Evolutionary conservation across 2,797 vertebrate genomes (phyloP).

Genomic region (Falco concolor): DNA sequence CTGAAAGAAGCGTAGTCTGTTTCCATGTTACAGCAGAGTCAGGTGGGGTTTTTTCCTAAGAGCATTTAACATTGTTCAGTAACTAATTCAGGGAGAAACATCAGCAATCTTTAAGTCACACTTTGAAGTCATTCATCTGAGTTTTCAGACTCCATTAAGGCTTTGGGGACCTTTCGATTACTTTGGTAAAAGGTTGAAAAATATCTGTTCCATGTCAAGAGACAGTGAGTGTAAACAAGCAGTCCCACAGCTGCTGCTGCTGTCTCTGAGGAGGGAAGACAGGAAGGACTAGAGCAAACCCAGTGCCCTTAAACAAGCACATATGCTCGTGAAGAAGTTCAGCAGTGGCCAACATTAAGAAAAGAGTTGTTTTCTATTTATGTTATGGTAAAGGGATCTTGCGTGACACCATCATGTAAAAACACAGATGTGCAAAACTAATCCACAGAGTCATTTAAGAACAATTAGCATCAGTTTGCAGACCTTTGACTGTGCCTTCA

Average conservation of each 20-base stretch:
- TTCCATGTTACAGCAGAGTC: not conserved
- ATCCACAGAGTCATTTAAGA: not conserved
- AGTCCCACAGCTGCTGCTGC: not conserved
- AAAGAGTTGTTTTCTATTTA: not conserved
- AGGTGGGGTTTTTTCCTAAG: rapidly evolving
- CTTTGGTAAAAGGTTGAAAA: not conserved
- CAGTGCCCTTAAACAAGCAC: not conserved
- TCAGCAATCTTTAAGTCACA: not conserved
- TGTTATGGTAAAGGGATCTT: not conserved
- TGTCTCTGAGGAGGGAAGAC: not conserved
- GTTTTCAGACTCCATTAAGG: not conserved
- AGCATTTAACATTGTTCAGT: not conserved
- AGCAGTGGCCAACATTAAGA: not conserved
- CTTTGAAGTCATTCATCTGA: not conserved
- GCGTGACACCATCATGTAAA: not conserved
- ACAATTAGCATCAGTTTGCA: not conserved
- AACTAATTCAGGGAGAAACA: not conserved
- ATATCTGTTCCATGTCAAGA: not conserved
- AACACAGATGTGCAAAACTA: rapidly evolving
- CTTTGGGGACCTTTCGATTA: not conserved
- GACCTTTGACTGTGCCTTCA: not conserved
- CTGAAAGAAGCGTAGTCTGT: not conserved
- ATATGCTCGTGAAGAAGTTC: not conserved
- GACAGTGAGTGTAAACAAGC: not conserved
- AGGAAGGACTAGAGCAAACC: not conserved